Evolutionary conservation across 2,113 vertebrate species (phyloP).

Genomic region (Carassius carassius): DNA sequence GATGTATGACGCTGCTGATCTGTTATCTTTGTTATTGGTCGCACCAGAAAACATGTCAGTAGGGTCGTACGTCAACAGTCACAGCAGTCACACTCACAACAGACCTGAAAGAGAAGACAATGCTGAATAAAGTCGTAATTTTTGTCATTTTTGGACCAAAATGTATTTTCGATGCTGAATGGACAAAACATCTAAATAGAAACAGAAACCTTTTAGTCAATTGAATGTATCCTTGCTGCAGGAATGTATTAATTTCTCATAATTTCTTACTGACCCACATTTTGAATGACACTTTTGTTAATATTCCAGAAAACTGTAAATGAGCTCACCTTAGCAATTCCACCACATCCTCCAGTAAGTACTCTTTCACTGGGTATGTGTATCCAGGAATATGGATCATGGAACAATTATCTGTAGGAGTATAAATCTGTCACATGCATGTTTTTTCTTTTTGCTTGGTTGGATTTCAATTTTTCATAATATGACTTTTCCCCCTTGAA

Average conservation of each 20-base stretch:
- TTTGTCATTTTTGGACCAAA: too few species aligned
- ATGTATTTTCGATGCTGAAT: background rate
- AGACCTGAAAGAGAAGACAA: too few species aligned
- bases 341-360: conserved; percentile 90
- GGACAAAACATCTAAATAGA: background rate
- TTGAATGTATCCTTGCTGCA: background rate
- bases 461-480: conserved; percentile 13
- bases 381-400: conserved; percentile 96
- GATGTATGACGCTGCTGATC: too few species aligned
- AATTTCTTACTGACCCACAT: background rate
- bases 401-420: conserved; percentile 82
- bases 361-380: conserved; percentile 92
- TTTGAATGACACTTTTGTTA: background rate
- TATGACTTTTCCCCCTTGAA: background rate
- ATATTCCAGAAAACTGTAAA: background rate
- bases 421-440: background rate
- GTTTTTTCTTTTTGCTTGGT: background rate
- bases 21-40: too few species aligned
- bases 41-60: too few species aligned
- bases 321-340: conserved; percentile 84
- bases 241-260: background rate
- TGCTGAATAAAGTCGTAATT: too few species aligned
- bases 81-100: too few species aligned
- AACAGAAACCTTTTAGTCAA: background rate
- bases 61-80: too few species aligned